These are phyloP conservation scores for Orchesella cincta DNA, from an alignment of 1,140 invertebrate genomes.

Conservation along the genomic window DNA sequence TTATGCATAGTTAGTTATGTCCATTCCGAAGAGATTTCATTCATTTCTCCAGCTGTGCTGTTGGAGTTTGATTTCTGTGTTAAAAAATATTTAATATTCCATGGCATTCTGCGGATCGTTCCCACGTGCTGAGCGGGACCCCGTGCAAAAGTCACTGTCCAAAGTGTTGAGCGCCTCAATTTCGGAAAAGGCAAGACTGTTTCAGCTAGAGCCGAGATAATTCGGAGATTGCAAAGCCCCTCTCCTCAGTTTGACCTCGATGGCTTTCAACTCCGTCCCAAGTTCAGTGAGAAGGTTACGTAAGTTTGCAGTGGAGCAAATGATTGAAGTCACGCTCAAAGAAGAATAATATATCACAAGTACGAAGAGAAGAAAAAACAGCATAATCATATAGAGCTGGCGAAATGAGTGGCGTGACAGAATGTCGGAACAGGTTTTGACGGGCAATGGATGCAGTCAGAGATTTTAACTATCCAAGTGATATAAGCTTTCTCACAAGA, in stretches of 20 bases:
- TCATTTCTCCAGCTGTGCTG: no score
- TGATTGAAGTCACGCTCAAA: conserved; percentile 69
- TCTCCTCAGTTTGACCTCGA: conserved; percentile 18
- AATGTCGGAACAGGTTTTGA: conserved; percentile 34
- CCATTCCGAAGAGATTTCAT: no score
- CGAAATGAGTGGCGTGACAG: conserved; percentile 65
- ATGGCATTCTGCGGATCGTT: no score
- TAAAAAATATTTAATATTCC: no score
- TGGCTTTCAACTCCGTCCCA: conserved; percentile 45
- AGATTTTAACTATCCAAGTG: conserved; percentile 53
- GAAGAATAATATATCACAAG: conserved; percentile 62
- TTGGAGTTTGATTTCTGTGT: no score
- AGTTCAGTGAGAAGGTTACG: conserved; percentile 66
- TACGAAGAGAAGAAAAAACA: conserved; percentile 67
- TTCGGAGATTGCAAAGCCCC: background rate
- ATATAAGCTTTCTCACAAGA: conserved; percentile 82
- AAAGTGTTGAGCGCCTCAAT: no score
- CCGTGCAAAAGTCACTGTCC: no score
- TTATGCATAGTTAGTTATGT: no score
- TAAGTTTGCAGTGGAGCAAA: conserved; percentile 68
- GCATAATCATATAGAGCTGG: conserved; percentile 68
- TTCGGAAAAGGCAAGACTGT: no score
- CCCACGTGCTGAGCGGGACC: no score
- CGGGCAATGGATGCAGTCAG: background rate
- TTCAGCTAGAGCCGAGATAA: conserved; percentile 3